These are phyloP conservation scores for Notocelia uddmanniana DNA, from an alignment of 2,888 invertebrate genomes.

Conservation along the genomic window DNA sequence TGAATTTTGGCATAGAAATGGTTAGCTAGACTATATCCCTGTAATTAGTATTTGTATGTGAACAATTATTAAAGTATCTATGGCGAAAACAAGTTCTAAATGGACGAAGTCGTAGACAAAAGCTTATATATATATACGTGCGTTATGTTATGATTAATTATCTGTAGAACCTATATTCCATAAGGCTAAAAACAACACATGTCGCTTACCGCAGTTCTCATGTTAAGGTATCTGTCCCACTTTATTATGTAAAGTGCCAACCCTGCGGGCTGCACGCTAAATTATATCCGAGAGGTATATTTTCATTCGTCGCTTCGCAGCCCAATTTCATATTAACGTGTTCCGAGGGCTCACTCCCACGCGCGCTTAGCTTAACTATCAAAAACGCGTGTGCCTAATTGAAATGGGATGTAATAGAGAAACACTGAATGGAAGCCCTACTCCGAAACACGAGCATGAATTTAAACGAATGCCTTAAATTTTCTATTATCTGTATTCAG, in stretches of 20 bases:
- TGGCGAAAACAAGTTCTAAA: too few species aligned
- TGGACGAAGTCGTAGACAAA: too few species aligned
- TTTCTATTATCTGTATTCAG: slow-evolving; percentile 43
- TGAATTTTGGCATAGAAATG: too few species aligned
- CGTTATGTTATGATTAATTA: too few species aligned
- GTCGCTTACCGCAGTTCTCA: slow-evolving; percentile 11
- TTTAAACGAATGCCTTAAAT: slow-evolving; percentile 44
- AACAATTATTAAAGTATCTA: too few species aligned
- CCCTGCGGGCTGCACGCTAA: slow-evolving; percentile 30
- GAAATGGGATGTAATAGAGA: neutral
- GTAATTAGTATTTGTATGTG: too few species aligned
- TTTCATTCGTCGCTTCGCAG: neutral
- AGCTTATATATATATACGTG: too few species aligned
- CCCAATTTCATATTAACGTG: neutral
- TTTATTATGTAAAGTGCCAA: slow-evolving; percentile 30
- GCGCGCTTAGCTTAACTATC: neutral
- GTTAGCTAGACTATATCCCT: too few species aligned
- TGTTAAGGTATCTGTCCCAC: neutral
- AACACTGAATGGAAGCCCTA: neutral
- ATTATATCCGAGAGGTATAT: slow-evolving; percentile 32
- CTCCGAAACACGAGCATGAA: slow-evolving; percentile 41
- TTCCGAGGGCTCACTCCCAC: neutral
- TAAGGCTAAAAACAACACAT: neutral
- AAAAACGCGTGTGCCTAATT: neutral
- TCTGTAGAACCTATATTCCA: neutral